Evolutionary conservation across 2,888 invertebrate species (phyloP).

Genomic region (Reticulitermes lucifugus): DNA sequence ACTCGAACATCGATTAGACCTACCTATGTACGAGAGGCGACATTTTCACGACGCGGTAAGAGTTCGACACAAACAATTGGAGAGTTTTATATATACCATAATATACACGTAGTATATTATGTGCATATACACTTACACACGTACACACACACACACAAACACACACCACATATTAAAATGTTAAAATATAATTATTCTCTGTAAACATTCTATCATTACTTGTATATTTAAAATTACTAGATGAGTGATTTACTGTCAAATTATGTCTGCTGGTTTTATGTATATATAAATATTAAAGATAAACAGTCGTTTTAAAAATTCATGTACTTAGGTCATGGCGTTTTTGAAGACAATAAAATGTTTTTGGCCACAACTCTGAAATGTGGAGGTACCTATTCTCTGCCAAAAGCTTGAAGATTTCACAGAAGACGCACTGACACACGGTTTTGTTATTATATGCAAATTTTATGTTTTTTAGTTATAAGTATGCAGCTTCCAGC

Average conservation of each 20-base stretch:
- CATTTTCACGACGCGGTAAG: background rate
- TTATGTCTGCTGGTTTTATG: conserved; percentile 37
- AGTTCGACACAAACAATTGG: background rate
- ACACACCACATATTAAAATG: conserved; percentile 25
- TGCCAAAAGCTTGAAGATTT: conserved; percentile 54
- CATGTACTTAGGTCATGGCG: conserved; percentile 53
- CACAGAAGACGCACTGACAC: conserved; percentile 38
- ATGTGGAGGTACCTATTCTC: conserved; percentile 44
- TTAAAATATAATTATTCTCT: conserved; percentile 15
- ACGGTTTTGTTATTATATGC: background rate
- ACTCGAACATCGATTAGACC: background rate
- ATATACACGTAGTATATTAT: conserved; percentile 37
- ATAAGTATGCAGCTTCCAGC: conserved; percentile 67
- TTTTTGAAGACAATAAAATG: conserved; percentile 53
- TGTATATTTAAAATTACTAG: conserved; percentile 33
- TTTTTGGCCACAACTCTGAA: conserved; percentile 37
- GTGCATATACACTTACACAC: conserved; percentile 25
- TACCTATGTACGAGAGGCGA: background rate
- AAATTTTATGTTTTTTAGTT: background rate
- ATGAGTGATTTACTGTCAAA: conserved; percentile 37
- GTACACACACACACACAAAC: too few species aligned
- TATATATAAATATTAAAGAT: conserved; percentile 42
- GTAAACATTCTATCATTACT: conserved; percentile 28
- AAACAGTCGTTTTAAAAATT: conserved; percentile 18
- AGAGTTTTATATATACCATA: conserved; percentile 37